phyloP scores from a whole-genome alignment of 2,888 invertebrate genomes.

The Agrilus cyanescens region DNA sequence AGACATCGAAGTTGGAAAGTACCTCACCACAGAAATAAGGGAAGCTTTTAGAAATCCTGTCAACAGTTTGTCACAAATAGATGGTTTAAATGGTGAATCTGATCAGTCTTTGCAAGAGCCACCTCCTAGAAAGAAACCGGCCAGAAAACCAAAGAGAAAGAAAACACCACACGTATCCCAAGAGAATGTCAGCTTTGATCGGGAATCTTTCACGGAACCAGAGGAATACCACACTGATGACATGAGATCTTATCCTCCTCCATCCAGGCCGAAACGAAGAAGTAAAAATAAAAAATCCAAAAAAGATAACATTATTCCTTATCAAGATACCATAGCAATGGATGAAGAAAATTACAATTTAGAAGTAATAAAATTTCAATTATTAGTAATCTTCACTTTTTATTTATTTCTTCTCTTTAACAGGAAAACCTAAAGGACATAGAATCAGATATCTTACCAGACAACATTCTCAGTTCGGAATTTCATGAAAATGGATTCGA shows the following conservation, averaged over 20 bases:
- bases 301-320: slow-evolving; percentile 32
- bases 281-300: slow-evolving; percentile 30
- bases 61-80: slow-evolving; percentile 53
- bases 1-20: slow-evolving; percentile 67
- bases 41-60: slow-evolving; percentile 61
- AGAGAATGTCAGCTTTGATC: slow-evolving; percentile 27
- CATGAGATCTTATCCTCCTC: slow-evolving; percentile 39
- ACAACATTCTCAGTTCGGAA: slow-evolving; percentile 21
- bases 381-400: background rate
- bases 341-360: slow-evolving; percentile 10
- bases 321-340: slow-evolving; percentile 27
- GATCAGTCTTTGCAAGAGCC: slow-evolving; percentile 33
- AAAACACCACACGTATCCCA: slow-evolving; percentile 34
- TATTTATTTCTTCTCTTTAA: background rate
- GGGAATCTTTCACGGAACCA: slow-evolving; percentile 25
- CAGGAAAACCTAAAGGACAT: background rate
- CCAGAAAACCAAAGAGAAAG: slow-evolving; percentile 33
- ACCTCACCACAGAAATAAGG: slow-evolving; percentile 66
- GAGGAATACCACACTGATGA: slow-evolving; percentile 17
- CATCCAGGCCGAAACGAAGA: slow-evolving; percentile 44
- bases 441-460: slow-evolving; percentile 9
- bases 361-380: slow-evolving; percentile 2
- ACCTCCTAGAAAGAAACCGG: slow-evolving; percentile 40
- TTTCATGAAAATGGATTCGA: slow-evolving; percentile 19
- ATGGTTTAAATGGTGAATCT: slow-evolving; percentile 23